These are phyloP conservation scores for Diarsia dahlii DNA, from an alignment of 2,888 invertebrate genomes.

Conservation along the genomic window DNA sequence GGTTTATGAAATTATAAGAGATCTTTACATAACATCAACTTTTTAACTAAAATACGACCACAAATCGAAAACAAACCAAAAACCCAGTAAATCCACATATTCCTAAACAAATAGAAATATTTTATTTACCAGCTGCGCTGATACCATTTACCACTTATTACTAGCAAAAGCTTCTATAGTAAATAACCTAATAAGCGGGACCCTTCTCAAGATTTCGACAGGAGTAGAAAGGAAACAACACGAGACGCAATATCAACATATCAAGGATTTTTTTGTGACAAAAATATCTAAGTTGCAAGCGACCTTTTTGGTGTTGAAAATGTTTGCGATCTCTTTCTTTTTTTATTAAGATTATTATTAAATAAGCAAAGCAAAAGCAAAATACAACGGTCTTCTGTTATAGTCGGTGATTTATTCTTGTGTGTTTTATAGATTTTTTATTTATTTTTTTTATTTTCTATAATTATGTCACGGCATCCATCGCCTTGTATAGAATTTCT, in stretches of 20 bases:
- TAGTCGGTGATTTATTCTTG: no score
- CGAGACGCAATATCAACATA: constrained; percentile 60
- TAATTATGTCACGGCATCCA: no score
- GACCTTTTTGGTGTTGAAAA: constrained; percentile 12
- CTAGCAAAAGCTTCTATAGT: constrained; percentile 47
- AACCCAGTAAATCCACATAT: constrained; percentile 3
- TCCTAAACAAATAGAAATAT: constrained; percentile 28
- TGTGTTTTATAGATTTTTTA: no score
- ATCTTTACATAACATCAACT: not conserved
- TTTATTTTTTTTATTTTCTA: no score
- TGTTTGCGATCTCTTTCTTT: not conserved
- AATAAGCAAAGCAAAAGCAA: no score
- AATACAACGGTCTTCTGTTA: no score
- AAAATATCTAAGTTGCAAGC: constrained; percentile 39
- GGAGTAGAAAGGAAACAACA: constrained; percentile 52
- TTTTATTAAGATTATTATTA: not conserved
- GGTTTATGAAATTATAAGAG: no score
- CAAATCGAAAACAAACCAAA: not conserved
- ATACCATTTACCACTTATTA: constrained; percentile 63
- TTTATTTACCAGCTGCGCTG: constrained; percentile 54
- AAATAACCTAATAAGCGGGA: constrained; percentile 65
- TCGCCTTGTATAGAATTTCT: no score
- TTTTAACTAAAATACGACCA: not conserved
- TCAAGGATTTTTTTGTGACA: constrained; percentile 49
- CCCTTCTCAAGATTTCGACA: constrained; percentile 66